Evolutionary conservation across 2,797 vertebrate genomes (phyloP).

Genomic region (Alauda arvensis): DNA sequence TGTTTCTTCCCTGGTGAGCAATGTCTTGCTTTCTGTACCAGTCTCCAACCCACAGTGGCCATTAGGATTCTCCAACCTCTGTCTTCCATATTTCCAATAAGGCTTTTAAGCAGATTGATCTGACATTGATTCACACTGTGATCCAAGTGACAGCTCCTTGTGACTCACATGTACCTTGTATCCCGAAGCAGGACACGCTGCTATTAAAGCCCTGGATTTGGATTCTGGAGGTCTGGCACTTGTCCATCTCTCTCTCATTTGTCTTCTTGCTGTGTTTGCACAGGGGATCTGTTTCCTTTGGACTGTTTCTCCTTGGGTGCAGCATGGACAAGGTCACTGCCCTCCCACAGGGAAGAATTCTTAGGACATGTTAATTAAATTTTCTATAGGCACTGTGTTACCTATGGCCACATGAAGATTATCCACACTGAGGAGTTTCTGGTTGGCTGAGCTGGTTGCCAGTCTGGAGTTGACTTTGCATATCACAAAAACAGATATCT

Average conservation of each 20-base stretch:
- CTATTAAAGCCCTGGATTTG: not conserved
- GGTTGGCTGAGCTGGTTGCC: not conserved
- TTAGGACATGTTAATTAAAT: not conserved
- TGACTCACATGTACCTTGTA: not conserved
- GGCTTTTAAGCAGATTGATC: not conserved
- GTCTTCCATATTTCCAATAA: not conserved
- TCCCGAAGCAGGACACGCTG: not conserved
- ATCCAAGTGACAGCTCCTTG: not conserved
- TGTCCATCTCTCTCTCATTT: not conserved
- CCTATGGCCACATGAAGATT: not conserved
- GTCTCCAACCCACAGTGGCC: not conserved
- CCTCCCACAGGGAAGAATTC: not conserved
- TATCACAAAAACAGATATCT: not conserved
- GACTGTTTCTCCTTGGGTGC: not conserved
- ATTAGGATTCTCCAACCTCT: not conserved
- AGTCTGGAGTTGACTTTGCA: not conserved
- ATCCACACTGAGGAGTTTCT: not conserved
- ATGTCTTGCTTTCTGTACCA: not conserved
- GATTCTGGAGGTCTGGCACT: not conserved
- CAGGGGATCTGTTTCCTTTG: not conserved
- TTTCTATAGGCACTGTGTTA: not conserved
- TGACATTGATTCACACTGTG: not conserved
- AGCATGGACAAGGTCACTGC: not conserved
- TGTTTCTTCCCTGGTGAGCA: accelerated
- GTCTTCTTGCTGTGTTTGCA: not conserved